phyloP scores from a whole-genome alignment of 2,888 invertebrate species.

The Ectemnius lituratus region DNA sequence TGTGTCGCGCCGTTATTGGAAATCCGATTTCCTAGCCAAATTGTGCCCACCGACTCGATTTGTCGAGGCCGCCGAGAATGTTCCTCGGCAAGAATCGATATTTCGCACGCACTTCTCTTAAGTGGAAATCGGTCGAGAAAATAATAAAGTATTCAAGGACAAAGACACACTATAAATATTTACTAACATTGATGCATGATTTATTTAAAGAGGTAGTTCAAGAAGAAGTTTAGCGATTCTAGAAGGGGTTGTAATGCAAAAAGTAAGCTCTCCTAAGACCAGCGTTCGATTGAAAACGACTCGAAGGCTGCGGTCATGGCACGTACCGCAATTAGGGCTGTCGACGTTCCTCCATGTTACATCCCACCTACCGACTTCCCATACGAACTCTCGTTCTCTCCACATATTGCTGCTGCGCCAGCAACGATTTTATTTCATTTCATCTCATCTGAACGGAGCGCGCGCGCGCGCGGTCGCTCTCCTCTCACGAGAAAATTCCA shows the following conservation, averaged over 20 bases:
- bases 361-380: conserved; percentile 11
- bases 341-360: conserved; percentile 32
- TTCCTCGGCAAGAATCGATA: too few relatives aligned
- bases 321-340: conserved; percentile 50
- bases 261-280: background rate
- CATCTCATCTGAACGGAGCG: conserved; percentile 13
- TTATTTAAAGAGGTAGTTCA: background rate
- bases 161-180: background rate
- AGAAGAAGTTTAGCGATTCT: background rate
- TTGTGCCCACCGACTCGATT: conserved; percentile 56
- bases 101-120: background rate
- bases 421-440: conserved; percentile 39
- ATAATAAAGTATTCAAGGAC: background rate
- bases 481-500: conserved; percentile 34
- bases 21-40: conserved; percentile 61
- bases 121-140: background rate
- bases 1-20: conserved; percentile 60
- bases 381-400: background rate
- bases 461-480: background rate
- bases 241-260: background rate
- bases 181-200: background rate
- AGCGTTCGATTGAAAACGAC: conserved; percentile 2
- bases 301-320: conserved; percentile 15
- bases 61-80: conserved; percentile 21
- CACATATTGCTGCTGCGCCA: conserved; percentile 22